A percentile compares a stretch with the other conserved stretches of the same genome.
Conservation (phyloP, 2,113 vertebrate species). For the Mus spicilegus region DNA sequence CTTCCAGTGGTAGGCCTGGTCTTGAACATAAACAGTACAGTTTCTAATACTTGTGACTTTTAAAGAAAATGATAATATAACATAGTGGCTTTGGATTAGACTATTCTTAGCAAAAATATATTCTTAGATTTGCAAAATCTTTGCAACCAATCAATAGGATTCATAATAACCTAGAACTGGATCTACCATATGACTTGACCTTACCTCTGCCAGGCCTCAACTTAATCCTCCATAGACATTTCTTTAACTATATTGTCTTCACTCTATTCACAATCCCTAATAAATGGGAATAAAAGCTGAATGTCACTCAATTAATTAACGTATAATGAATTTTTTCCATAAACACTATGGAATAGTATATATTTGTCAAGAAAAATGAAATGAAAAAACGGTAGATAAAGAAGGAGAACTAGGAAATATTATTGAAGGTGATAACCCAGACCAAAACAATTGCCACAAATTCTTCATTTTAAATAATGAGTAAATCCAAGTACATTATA, state of each 20-base stretch:
- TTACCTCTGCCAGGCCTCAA: neutral
- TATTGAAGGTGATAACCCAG: neutral
- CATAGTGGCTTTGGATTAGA: slow-evolving; percentile 16
- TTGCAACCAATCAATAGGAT: too few relatives aligned
- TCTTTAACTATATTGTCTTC: neutral
- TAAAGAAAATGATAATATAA: neutral
- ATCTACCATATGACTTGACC: neutral
- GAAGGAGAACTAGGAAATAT: neutral
- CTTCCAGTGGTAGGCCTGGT: neutral
- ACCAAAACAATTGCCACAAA: neutral
- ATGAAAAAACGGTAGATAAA: neutral
- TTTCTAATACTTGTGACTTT: neutral
- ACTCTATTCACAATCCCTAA: neutral
- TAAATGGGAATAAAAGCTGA: neutral
- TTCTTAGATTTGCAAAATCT: neutral
- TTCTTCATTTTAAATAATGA: neutral
- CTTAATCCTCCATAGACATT: neutral
- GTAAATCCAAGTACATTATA: neutral
- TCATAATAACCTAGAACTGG: neutral
- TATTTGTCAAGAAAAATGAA: neutral
- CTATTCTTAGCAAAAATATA: neutral
- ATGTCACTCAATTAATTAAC: neutral
- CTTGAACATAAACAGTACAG: neutral
- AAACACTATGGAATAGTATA: neutral
- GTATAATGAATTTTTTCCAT: neutral